Conservation (phyloP, 2,113 vertebrate genomes). For the Periophthalmodon schlosseri region DNA sequence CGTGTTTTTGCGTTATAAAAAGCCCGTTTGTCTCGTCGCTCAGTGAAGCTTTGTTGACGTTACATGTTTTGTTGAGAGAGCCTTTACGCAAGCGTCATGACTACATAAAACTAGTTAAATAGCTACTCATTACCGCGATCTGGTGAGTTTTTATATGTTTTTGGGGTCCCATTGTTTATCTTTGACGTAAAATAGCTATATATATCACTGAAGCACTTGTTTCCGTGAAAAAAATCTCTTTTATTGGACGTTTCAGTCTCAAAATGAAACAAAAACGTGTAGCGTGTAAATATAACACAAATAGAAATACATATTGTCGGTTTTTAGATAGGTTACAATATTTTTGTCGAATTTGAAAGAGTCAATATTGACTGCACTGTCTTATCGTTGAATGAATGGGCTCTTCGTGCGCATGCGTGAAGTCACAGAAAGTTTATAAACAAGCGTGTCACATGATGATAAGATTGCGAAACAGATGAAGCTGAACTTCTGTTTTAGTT, state of each 20-base stretch:
- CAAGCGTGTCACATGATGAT: constrained; percentile 85
- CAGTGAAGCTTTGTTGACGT: constrained; percentile 62
- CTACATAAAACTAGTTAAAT: background rate
- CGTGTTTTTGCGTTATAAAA: background rate
- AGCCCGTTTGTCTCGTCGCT: constrained; percentile 30
- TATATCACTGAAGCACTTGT: constrained; percentile 9
- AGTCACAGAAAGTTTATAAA: constrained; percentile 83
- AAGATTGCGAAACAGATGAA: constrained; percentile 41
- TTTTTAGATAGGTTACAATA: background rate
- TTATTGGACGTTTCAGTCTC: constrained; percentile 4
- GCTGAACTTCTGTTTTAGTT: background rate
- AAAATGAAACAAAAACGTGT: background rate
- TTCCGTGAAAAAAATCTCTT: constrained; percentile 19
- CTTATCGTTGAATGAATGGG: constrained; percentile 91
- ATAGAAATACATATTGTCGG: rapidly evolving
- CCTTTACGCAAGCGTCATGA: constrained; percentile 45
- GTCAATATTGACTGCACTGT: constrained; percentile 13
- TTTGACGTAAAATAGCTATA: constrained; percentile 29
- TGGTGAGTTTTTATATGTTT: background rate
- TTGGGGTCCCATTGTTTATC: background rate
- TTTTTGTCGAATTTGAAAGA: constrained; percentile 5
- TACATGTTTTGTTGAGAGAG: constrained; percentile 50
- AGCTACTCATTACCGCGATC: background rate
- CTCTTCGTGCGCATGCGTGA: constrained; percentile 83
- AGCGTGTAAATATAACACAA: background rate